Base-by-base conservation (phyloP, 2,113 vertebrate species). In the Carassius carassius region DNA sequence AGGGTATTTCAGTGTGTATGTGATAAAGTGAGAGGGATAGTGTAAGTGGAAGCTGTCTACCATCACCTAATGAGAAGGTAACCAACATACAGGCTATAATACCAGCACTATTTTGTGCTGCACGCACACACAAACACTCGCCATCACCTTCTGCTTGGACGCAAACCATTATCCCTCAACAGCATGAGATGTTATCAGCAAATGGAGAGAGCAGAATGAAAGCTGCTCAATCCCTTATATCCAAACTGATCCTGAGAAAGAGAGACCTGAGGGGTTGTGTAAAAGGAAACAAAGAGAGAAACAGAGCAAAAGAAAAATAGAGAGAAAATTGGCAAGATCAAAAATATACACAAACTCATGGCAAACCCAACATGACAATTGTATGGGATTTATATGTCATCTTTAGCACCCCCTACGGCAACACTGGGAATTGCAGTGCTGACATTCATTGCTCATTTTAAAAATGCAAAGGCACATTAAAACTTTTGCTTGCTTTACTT, bases 121-220 rank as follows among this genome's bases (percentile, higher is more conserved):
- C 51, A 54, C 82, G 63, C 72, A 84, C n/a, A 37, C 67, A 37
- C 67, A 78, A 13, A 78, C 29, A 78, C 25, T 60, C 47, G 44
- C 23, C 19, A 4, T 44, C 77, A 85, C 65, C 76, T 49, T 23
- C 65, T 37, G 35, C 70, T 81, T 60, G 8, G 10, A 49, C 58
- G 7, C 65, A 7, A 19, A 37, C 51, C 78, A 78, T 85, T 82
- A 87, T 87, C 60, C 73, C 79, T 21, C 47, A 21, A 23, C 25
- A 74, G 79, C 86, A 85, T 73, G 73, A 85, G 79, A 87, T 87
- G 62, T 74, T 82, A 87, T 85, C 86, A 83, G 88, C 81, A 83
- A 84, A 87, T 82, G 73, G 83, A 83, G 32, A 47, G 76, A 83
- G 82, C 84, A n/a, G 19, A 29, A 77, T 32, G 70, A 81, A 84